These are phyloP conservation scores for Donacobius atricapilla DNA, from an alignment of 2,113 vertebrate species.

Conservation along the genomic window DNA sequence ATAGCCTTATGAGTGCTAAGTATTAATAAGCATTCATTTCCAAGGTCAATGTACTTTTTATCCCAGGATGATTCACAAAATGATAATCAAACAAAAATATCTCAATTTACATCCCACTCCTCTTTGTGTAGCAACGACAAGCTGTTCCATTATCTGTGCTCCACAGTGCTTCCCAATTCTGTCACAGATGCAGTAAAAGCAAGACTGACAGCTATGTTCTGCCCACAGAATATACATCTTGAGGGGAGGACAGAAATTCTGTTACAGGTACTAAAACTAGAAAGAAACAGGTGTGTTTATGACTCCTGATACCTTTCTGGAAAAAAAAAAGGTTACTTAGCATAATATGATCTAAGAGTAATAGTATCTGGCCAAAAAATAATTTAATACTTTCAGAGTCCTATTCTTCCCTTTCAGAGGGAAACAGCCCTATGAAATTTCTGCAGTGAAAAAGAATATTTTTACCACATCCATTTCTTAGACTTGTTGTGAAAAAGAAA, in stretches of 20 bases:
- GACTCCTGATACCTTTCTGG: not conserved
- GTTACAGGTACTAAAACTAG: not conserved
- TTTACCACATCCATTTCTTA: not conserved
- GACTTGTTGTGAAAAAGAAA: not conserved
- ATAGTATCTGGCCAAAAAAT: not conserved
- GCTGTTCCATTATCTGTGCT: conserved; percentile 18
- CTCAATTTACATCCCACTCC: conserved; percentile 7
- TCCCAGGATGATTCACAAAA: conserved; percentile 24
- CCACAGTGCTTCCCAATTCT: conserved; percentile 10
- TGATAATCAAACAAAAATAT: conserved; percentile 17
- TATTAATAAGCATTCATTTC: not conserved
- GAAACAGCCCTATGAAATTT: not conserved
- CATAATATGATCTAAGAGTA: not conserved
- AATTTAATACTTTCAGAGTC: not conserved
- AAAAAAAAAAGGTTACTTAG: not conserved
- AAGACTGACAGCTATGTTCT: not conserved
- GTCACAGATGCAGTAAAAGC: not conserved
- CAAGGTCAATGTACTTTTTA: not conserved
- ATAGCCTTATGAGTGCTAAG: not conserved
- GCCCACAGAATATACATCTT: not conserved
- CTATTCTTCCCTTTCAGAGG: not conserved
- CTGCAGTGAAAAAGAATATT: not conserved
- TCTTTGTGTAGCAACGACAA: conserved; percentile 26
- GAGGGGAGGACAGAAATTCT: not conserved
- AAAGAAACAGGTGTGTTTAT: not conserved